Evolutionary conservation across 2,113 vertebrate genomes (phyloP).

Genomic region (Corydoras sp.): DNA sequence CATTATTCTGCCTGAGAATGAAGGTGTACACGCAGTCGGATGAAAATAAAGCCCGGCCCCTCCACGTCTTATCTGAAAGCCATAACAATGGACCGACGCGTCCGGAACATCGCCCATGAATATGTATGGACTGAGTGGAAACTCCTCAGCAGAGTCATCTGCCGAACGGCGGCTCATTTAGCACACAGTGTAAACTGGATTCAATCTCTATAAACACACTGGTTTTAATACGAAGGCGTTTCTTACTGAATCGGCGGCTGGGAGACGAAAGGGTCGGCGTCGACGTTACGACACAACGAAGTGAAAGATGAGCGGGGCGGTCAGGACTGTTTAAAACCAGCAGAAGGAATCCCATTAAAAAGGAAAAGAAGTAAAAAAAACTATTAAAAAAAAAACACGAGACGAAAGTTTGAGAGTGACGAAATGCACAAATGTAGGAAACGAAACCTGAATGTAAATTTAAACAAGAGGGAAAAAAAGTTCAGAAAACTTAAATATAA

Average conservation of each 20-base stretch:
- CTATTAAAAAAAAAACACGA: background rate
- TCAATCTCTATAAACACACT: too few relatives aligned
- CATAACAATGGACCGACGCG: constrained; percentile 24
- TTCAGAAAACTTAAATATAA: too few relatives aligned
- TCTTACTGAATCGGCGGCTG: background rate
- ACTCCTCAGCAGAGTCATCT: background rate
- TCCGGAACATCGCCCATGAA: constrained; percentile 15
- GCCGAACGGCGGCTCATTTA: background rate
- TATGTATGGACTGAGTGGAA: background rate
- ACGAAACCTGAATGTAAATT: background rate
- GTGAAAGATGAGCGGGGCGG: background rate
- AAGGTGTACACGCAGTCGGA: background rate
- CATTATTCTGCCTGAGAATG: constrained; percentile 17
- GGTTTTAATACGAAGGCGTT: too few relatives aligned
- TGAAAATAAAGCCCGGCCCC: background rate
- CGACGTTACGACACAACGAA: background rate
- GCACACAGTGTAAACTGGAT: constrained; percentile 14
- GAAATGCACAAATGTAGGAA: background rate
- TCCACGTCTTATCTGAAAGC: constrained; percentile 27
- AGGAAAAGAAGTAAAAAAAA: background rate
- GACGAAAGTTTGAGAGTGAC: background rate
- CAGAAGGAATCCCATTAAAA: background rate
- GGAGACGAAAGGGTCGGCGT: background rate
- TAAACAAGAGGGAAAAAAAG: background rate
- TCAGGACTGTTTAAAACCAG: background rate